Evolutionary conservation across 2,888 invertebrate genomes (phyloP).

Genomic region (Hoplodrina blanda): DNA sequence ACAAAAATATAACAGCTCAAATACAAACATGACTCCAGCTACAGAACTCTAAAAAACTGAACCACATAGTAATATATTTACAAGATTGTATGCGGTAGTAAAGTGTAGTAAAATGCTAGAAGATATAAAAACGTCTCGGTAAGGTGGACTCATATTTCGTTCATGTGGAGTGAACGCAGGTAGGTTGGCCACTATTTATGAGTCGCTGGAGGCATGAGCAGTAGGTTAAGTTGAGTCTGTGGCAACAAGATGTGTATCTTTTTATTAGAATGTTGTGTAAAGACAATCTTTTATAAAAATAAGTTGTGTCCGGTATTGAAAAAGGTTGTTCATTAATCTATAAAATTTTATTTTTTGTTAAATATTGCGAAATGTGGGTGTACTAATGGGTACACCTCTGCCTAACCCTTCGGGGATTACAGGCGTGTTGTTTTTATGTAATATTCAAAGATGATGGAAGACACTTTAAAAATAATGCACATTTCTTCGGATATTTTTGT

Average conservation of each 20-base stretch:
- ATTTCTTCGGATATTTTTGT: too few species aligned
- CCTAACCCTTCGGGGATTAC: too few species aligned
- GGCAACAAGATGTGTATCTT: constrained; percentile 13
- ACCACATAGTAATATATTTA: constrained; percentile 29
- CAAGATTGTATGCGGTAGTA: constrained; percentile 31
- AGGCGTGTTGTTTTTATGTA: too few species aligned
- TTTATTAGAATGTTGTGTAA: constrained; percentile 11
- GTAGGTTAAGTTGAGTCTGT: constrained; percentile 29
- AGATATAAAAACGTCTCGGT: constrained; percentile 36
- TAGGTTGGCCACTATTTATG: constrained; percentile 51
- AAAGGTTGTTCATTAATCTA: too few species aligned
- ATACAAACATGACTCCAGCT: neutral
- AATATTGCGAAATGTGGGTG: too few species aligned
- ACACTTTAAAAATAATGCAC: too few species aligned
- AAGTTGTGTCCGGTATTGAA: too few species aligned
- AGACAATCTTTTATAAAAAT: neutral
- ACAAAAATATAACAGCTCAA: neutral
- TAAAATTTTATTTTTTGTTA: neutral
- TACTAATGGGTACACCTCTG: too few species aligned
- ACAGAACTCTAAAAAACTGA: neutral
- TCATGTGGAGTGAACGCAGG: constrained; percentile 36
- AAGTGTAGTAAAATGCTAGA: constrained; percentile 31
- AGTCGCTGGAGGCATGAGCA: constrained; percentile 8
- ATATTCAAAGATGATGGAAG: too few species aligned
- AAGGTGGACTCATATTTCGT: constrained; percentile 48